Base-by-base conservation (phyloP, 2,797 vertebrate genomes). In the Odontamblyopus lacepedii region DNA sequence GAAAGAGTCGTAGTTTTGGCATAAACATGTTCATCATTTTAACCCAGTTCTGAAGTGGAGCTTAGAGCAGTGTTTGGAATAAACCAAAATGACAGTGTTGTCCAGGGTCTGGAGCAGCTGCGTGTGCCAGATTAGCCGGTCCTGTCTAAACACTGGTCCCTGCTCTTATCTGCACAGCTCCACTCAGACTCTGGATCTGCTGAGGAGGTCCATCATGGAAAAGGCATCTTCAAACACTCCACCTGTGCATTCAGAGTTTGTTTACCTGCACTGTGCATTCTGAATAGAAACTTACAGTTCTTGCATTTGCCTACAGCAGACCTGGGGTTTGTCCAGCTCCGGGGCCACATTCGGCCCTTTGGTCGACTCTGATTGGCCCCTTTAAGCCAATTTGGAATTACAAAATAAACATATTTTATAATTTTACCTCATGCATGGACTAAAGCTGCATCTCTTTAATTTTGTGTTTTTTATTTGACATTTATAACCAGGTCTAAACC, bases 51-150 rank as follows among this genome's bases (percentile, higher is more conserved):
- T 67, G 48, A 55, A 67, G 50, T 55, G 65, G 30, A 15, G 53
- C 67, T 35, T 8, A 19, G 16, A 38, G 32, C 6, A 26, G 32
- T 68, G 18, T n/a, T 38, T 57, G n/a, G 32, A 26, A 53, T 38
- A 57, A 68, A 55, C 9, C 18, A 7, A 11, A 41, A 32, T 26
- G 26, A 44, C 27, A 41, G 35, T 18, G 4, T 9, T 23, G 26
- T 69, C 67, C 67, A 48, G 29, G 32, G 35, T 69, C 32, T 32
- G 26, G 51, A 56, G 51, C 53, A 23, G 30, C 35, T 4, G 67
- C 23, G 53, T 69, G 55, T 57, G 30, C 30, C 3, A 41, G 68
- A 70, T 70, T 70, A 70, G 44, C 26, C 15, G 7, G 38, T 50
- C 57, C 59, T 51, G 44, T 38, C 35, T 8, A 38, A 38, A 38